Base-by-base conservation (phyloP, 2,797 vertebrate genomes). In the Rhinogobio ventralis region DNA sequence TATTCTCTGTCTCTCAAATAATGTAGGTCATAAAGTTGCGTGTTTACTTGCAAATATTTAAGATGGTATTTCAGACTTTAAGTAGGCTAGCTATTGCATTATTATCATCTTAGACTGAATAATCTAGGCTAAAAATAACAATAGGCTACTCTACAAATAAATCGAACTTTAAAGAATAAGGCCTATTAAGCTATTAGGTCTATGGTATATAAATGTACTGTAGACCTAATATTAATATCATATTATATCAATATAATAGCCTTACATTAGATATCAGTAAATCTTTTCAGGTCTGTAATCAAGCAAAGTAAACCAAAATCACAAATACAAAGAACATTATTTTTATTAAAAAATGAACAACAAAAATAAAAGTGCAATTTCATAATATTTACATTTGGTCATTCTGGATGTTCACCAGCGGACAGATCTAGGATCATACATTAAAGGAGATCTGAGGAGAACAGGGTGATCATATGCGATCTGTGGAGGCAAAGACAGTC, bases 311-410 rank as follows among this genome's bases (percentile, higher is more conserved):
- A 10, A 25, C 13, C 10, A 33, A 4, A 49, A 2, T 7, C 5
- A 42, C 2, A 14, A n/a, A 67, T 66, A 13, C 64, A 19, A 36
- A 67, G 14, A 9, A n/a, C 7, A 51, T 3, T 0, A 19, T 23
- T 67, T 71, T 79, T 79, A 67, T 67, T 79, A 0, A 23, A 25
- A 17, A n/a, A n/a, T n/a, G n/a, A 4, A 33, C 36, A 64, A 46
- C 15, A 67, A 30, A 51, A 23, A 51, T 23, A 75, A 84, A 89
- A 89, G 86, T 89, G 84, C 84, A 79, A 62, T 6, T 77, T 85
- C 23, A 9, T 13, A 19, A n/a, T 30, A 45, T 73, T 20, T 25
- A 60, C 60, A 14, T 64, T 17, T 49, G 74, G 15, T 19, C 13
- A 42, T 7, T 82, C 13, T 36, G 2, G 42, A 14, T 49, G 25